phyloP scores from a whole-genome alignment of 2,888 invertebrate genomes.

The Eristalinus aeneus region DNA sequence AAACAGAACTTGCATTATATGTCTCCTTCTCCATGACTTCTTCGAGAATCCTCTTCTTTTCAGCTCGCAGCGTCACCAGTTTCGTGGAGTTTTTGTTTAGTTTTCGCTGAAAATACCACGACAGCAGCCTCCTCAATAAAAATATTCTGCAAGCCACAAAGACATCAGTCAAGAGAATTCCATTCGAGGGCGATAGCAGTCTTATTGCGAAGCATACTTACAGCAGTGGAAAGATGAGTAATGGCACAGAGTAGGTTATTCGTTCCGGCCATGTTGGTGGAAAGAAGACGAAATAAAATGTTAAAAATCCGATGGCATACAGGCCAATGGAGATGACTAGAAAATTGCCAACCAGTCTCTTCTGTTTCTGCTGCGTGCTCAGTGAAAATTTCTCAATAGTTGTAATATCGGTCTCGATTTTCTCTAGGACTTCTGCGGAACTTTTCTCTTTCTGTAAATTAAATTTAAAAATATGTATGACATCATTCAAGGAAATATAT shows the following conservation, averaged over 20 bases:
- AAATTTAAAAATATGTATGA: no score
- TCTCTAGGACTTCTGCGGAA: slow-evolving; percentile 83
- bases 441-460: slow-evolving; percentile 82
- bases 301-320: slow-evolving; percentile 86
- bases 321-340: slow-evolving; percentile 86
- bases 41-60: slow-evolving; percentile 94
- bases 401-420: slow-evolving; percentile 89
- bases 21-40: slow-evolving; percentile 99
- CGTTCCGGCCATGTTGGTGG: slow-evolving; percentile 88
- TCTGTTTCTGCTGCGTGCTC: slow-evolving; percentile 90
- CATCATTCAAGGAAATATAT: no score
- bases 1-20: slow-evolving; percentile 86
- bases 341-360: slow-evolving; percentile 90
- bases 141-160: slow-evolving; percentile 84
- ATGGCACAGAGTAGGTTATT: slow-evolving; percentile 88
- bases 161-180: not conserved
- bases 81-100: slow-evolving; percentile 89
- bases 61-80: slow-evolving; percentile 86
- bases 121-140: slow-evolving; percentile 88
- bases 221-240: slow-evolving; percentile 91
- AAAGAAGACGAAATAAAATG: slow-evolving; percentile 91
- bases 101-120: slow-evolving; percentile 94
- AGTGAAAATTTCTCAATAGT: slow-evolving; percentile 90
- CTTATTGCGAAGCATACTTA: slow-evolving; percentile 82
- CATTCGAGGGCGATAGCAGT: not conserved